phyloP scores from a whole-genome alignment of 2,888 invertebrate species.

The Pinctada fucata region DNA sequence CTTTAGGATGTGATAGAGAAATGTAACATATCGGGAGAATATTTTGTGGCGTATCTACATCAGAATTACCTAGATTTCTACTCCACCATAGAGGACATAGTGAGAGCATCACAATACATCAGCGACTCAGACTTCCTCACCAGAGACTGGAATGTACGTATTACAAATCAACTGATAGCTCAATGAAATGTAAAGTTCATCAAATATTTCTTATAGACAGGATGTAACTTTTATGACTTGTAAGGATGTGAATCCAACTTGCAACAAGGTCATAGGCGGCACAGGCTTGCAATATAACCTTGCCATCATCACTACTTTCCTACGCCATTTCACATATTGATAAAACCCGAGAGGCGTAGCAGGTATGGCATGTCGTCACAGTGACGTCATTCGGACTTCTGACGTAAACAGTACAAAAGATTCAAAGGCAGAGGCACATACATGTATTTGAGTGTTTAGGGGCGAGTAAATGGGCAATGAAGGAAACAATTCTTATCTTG shows the following conservation, averaged over 20 bases:
- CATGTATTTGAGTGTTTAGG: too few species aligned
- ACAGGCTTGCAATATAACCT: too few species aligned
- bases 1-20: conserved; percentile 73
- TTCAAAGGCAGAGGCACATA: too few species aligned
- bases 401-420: too few species aligned
- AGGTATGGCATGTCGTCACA: too few species aligned
- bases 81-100: conserved; percentile 82
- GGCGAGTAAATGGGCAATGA: too few species aligned
- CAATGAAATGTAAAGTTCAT: neutral
- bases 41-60: conserved; percentile 76
- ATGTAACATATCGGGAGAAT: conserved; percentile 75
- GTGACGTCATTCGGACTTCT: too few species aligned
- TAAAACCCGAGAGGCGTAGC: too few species aligned
- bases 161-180: neutral
- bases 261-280: too few species aligned
- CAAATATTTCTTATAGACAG: neutral
- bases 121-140: conserved; percentile 87
- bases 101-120: conserved; percentile 82
- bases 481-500: too few species aligned
- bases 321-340: too few species aligned
- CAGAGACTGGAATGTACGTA: conserved; percentile 77
- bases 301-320: too few species aligned
- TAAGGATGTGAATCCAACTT: neutral
- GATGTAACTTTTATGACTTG: neutral
- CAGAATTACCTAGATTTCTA: conserved; percentile 83